phyloP scores from a whole-genome alignment of 2,113 vertebrate species.

The Peucedramus taeniatus region DNA sequence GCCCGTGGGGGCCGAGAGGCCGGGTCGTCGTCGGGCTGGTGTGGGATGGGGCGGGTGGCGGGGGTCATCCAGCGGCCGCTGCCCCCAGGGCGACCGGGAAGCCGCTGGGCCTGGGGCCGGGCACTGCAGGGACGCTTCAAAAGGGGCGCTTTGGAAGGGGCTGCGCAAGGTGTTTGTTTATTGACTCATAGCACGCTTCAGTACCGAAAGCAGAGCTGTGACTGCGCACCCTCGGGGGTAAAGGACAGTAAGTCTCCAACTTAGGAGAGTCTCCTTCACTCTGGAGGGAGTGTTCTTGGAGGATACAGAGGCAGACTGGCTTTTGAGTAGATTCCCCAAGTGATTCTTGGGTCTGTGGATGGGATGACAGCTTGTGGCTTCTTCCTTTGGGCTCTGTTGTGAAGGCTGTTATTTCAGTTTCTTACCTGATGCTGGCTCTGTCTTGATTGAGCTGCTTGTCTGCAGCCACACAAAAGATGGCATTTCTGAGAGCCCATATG shows the following conservation, averaged over 20 bases:
- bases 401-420: neutral
- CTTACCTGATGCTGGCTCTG: neutral
- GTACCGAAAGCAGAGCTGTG: neutral
- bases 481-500: neutral
- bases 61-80: too few species aligned
- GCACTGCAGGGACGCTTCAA: neutral
- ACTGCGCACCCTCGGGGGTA: neutral
- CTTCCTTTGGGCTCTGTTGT: neutral
- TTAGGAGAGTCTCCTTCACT: neutral
- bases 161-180: too few species aligned
- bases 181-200: rapidly evolving
- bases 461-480: neutral
- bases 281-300: neutral
- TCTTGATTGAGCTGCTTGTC: neutral
- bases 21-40: rapidly evolving
- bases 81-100: neutral
- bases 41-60: rapidly evolving
- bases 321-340: neutral
- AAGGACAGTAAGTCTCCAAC: neutral
- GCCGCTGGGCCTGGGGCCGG: neutral
- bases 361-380: neutral
- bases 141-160: too few species aligned
- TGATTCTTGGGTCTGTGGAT: neutral
- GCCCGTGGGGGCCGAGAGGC: neutral
- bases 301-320: neutral